A percentile compares a stretch with the other conserved stretches of the same genome.
These are phyloP conservation scores for Calliscelio sp. DNA, from an alignment of 2,888 invertebrate species.

Conservation along the genomic window DNA sequence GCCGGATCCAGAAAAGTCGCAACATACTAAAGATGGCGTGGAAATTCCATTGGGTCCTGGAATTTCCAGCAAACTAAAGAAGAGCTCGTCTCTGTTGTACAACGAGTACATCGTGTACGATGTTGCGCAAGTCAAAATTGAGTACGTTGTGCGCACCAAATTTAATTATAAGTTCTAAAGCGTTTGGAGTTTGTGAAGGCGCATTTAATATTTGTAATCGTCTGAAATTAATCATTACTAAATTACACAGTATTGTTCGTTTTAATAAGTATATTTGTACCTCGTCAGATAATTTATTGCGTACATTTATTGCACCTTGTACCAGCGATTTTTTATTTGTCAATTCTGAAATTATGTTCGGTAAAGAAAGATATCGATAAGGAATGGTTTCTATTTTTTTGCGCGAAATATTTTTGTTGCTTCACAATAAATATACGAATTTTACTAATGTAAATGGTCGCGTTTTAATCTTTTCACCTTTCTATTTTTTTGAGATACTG, in stretches of 20 bases:
- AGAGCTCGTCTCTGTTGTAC: constrained; percentile 90
- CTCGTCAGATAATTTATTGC: too few species aligned
- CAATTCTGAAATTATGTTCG: too few species aligned
- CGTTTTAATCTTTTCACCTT: too few species aligned
- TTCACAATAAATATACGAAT: too few species aligned
- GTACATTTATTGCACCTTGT: too few species aligned
- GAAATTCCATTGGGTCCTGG: constrained; percentile 92
- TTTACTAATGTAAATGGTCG: too few species aligned
- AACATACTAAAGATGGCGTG: constrained; percentile 89
- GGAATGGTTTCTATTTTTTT: too few species aligned
- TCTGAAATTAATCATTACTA: neutral
- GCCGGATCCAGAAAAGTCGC: constrained; percentile 91
- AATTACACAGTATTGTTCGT: neutral
- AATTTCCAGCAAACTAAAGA: constrained; percentile 81
- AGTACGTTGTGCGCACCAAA: constrained; percentile 94
- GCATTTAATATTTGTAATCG: neutral
- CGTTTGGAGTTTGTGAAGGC: too few species aligned
- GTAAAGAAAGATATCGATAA: too few species aligned
- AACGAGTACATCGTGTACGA: constrained; percentile 99
- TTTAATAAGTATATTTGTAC: neutral
- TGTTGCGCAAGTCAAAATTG: constrained; percentile 96
- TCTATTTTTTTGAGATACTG: too few species aligned
- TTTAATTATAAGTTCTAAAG: constrained; percentile 92
- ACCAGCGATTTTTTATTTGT: too few species aligned
- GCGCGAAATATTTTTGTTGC: too few species aligned